phyloP scores from a whole-genome alignment of 1,140 invertebrate species.

The Ips typographus region DNA sequence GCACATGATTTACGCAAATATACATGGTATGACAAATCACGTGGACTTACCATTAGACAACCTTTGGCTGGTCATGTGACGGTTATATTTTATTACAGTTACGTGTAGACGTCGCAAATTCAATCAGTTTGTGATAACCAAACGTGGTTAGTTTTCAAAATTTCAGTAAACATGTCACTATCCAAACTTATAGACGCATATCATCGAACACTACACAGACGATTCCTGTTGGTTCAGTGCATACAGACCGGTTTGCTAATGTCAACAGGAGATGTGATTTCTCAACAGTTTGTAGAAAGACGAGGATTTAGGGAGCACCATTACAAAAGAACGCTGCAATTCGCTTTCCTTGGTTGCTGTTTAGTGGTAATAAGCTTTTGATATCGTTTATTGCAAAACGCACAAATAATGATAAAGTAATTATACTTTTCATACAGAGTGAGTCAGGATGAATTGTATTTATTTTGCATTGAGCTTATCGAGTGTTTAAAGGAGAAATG shows the following conservation, averaged over 20 bases:
- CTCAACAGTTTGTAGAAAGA: slow-evolving; percentile 56
- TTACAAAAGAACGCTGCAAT: slow-evolving; percentile 53
- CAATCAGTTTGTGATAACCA: neutral
- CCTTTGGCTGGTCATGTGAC: no score
- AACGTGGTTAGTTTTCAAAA: neutral
- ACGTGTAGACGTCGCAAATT: neutral
- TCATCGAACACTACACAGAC: slow-evolving; percentile 48
- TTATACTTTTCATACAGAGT: no score
- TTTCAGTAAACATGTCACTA: neutral
- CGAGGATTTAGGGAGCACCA: slow-evolving; percentile 47
- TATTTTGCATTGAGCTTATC: no score
- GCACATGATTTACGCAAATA: no score
- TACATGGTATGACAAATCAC: no score
- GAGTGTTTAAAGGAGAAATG: neutral
- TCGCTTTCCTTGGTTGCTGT: slow-evolving; percentile 55
- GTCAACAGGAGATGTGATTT: slow-evolving; percentile 56
- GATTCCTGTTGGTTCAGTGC: slow-evolving; percentile 53
- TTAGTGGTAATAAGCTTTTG: slow-evolving; percentile 51
- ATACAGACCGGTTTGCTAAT: slow-evolving; percentile 56
- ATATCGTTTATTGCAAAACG: no score
- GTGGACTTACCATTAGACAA: no score
- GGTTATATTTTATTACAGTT: no score
- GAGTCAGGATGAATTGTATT: no score
- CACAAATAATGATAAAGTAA: no score
- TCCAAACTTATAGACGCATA: slow-evolving; percentile 40